phyloP scores from a whole-genome alignment of 2,113 vertebrate species.

The Dunckerocampus dactyliophorus region DNA sequence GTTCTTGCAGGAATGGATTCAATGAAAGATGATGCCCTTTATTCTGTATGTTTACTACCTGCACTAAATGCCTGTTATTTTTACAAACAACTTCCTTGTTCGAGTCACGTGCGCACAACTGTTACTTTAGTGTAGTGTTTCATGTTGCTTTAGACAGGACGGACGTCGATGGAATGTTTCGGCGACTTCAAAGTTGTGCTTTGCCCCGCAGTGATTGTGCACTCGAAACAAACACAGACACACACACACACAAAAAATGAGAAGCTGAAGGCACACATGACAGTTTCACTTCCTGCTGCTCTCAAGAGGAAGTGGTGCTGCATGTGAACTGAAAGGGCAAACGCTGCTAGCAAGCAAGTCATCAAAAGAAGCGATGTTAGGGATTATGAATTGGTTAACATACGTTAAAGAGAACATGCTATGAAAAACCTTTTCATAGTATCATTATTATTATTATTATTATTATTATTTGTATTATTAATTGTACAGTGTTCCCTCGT shows the following conservation, averaged over 20 bases:
- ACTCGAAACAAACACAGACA: too few species aligned
- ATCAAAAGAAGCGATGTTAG: too few species aligned
- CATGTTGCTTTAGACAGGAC: background rate
- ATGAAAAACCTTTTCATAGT: too few species aligned
- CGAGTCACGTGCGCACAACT: background rate
- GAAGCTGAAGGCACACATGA: background rate
- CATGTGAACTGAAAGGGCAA: conserved; percentile 23
- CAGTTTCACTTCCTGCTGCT: conserved; percentile 34
- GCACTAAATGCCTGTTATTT: conserved; percentile 8
- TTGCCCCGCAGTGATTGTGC: background rate
- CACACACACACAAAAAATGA: too few species aligned
- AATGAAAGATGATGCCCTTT: too few species aligned
- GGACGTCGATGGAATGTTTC: background rate
- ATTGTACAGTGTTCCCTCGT: too few species aligned
- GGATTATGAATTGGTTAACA: too few species aligned
- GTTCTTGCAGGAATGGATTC: too few species aligned
- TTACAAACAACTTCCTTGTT: conserved; percentile 39
- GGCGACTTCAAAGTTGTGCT: background rate
- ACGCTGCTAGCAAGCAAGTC: background rate
- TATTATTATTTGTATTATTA: too few species aligned
- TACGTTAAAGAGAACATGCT: too few species aligned
- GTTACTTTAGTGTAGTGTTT: background rate
- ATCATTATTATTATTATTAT: too few species aligned
- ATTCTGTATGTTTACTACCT: too few species aligned
- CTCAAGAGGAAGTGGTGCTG: conserved; percentile 43